Evolutionary conservation across 2,797 vertebrate genomes (phyloP).

Genomic region (Trematomus bernacchii): DNA sequence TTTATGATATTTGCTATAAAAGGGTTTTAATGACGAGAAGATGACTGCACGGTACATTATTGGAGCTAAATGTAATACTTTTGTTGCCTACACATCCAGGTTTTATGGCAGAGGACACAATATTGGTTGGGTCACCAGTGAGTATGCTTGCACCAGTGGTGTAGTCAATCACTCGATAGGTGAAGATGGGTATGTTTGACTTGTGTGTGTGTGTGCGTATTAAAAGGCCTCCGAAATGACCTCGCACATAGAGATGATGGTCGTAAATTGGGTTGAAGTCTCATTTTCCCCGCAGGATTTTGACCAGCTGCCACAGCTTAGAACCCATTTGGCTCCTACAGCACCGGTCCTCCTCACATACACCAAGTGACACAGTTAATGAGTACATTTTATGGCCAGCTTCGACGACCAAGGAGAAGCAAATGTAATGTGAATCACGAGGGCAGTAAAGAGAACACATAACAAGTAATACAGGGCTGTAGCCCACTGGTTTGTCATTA

Average conservation of each 20-base stretch:
- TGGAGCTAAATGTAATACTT: conserved; percentile 21
- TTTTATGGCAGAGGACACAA: conserved; percentile 54
- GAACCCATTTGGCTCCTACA: conserved; percentile 63
- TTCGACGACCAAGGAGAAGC: conserved; percentile 63
- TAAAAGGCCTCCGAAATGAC: conserved; percentile 68
- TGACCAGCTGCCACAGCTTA: conserved; percentile 77
- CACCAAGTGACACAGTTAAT: conserved; percentile 67
- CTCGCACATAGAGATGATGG: conserved; percentile 76
- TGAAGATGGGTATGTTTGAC: conserved; percentile 62
- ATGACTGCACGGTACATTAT: not conserved
- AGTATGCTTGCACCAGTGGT: conserved; percentile 37
- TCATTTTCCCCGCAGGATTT: conserved; percentile 75
- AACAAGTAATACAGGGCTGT: conserved; percentile 38
- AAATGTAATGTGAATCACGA: conserved; percentile 65
- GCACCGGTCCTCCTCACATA: conserved; percentile 14
- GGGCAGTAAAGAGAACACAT: conserved; percentile 64
- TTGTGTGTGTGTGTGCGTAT: conserved; percentile 42
- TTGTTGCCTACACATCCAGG: not conserved
- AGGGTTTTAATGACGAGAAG: conserved; percentile 18
- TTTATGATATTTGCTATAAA: conserved; percentile 29
- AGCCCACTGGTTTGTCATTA: conserved; percentile 52
- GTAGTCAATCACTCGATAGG: conserved; percentile 65
- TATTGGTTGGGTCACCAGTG: conserved; percentile 41
- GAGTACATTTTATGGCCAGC: conserved; percentile 73
- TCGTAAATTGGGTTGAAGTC: conserved; percentile 81